phyloP scores from a whole-genome alignment of 2,113 vertebrate genomes.

The Tragelaphus buxtoni region DNA sequence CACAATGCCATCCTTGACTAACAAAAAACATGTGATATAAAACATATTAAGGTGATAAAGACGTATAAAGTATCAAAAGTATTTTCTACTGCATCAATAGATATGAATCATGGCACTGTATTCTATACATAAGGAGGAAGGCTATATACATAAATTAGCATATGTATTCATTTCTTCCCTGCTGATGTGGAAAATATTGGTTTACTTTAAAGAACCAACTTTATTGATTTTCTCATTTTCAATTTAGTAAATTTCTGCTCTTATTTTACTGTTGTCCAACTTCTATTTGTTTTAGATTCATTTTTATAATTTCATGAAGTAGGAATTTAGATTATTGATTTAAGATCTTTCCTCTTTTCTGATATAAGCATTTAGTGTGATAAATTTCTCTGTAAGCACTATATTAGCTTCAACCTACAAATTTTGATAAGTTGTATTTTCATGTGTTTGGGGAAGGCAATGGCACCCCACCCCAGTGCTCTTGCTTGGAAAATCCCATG shows the following conservation, averaged over 20 bases:
- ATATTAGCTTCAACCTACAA: neutral
- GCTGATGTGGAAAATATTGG: neutral
- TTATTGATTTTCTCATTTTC: neutral
- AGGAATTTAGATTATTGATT: neutral
- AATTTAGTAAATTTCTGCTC: neutral
- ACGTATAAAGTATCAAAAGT: neutral
- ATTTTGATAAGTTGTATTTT: neutral
- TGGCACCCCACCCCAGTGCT: too few relatives aligned
- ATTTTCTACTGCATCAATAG: neutral
- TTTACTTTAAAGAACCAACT: neutral
- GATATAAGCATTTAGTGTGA: neutral
- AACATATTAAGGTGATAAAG: neutral
- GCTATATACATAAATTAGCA: neutral
- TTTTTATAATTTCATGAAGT: neutral
- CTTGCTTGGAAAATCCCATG: too few relatives aligned
- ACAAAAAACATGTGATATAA: neutral
- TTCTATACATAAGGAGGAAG: neutral
- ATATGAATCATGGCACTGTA: neutral
- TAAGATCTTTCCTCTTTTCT: neutral
- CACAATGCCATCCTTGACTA: neutral
- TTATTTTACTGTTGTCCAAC: neutral
- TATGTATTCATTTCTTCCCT: neutral
- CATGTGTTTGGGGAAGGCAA: neutral
- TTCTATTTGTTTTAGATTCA: neutral
- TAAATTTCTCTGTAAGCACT: neutral